These are phyloP conservation scores for Nasua narica DNA, from an alignment of 2,797 vertebrate genomes.

Conservation along the genomic window DNA sequence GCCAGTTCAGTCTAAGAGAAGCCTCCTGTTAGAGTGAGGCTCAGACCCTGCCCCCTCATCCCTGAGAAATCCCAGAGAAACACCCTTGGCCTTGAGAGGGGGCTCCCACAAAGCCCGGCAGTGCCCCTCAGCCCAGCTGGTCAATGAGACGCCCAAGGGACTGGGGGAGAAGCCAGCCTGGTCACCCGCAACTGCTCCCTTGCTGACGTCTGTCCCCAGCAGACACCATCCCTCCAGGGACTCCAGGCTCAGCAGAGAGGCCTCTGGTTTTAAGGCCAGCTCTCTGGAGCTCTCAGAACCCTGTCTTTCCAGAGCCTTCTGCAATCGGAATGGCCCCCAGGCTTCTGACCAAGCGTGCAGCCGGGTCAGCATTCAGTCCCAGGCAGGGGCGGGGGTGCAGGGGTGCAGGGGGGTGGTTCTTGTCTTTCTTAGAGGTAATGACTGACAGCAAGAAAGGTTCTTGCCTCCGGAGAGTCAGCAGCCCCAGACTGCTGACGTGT, in stretches of 20 bases:
- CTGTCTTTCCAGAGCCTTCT: conserved; percentile 12
- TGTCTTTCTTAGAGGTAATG: not conserved
- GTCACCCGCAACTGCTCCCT: not conserved
- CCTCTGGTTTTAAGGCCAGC: not conserved
- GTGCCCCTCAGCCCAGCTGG: not conserved
- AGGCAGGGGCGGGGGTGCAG: not conserved
- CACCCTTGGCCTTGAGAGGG: not conserved
- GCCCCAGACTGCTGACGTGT: not conserved
- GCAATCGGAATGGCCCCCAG: not conserved
- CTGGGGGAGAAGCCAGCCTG: not conserved
- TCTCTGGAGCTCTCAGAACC: not conserved
- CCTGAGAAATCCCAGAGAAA: not conserved
- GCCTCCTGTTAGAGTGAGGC: not conserved
- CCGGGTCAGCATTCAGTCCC: not conserved
- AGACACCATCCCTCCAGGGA: not conserved
- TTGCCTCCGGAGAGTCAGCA: not conserved
- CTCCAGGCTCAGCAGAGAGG: not conserved
- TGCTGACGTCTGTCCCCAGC: not conserved
- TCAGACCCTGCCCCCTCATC: not conserved
- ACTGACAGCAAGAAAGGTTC: not conserved
- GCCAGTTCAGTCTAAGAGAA: not conserved
- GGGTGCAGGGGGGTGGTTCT: too few species aligned
- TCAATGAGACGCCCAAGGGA: not conserved
- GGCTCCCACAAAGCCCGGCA: not conserved
- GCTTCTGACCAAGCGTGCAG: not conserved